Percentiles rank a stretch among this genome's conserved stretches.
phyloP scores from a whole-genome alignment of 1,140 invertebrate species.

The Manduca sexta region DNA sequence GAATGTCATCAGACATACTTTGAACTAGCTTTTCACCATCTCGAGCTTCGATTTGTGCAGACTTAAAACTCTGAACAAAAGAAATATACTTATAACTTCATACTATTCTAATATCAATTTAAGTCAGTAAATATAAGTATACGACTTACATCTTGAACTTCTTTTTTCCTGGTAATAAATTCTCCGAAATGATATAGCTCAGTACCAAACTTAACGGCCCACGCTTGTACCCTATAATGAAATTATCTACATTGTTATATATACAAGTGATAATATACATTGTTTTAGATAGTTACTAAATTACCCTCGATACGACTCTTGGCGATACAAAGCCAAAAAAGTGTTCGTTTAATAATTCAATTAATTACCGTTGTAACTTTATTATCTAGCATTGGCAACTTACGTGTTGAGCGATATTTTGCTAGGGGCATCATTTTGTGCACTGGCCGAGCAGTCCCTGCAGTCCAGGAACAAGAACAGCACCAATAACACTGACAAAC shows the following conservation, averaged over 20 bases:
- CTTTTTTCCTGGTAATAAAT: slow-evolving; percentile 81
- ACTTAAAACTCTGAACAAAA: slow-evolving; percentile 79
- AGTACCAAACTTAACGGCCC: slow-evolving; percentile 82
- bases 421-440: slow-evolving; percentile 47
- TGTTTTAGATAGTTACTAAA: not conserved
- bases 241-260: not conserved
- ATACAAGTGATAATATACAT: not conserved
- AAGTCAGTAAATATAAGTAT: not conserved
- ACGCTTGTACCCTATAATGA: slow-evolving; percentile 76
- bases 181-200: slow-evolving; percentile 82
- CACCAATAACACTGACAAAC: slow-evolving; percentile 39
- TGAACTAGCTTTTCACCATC: slow-evolving; percentile 82
- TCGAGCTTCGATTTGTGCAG: slow-evolving; percentile 78
- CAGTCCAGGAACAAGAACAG: slow-evolving; percentile 49
- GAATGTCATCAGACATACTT: slow-evolving; percentile 85
- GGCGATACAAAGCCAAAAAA: not conserved
- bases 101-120: not conserved
- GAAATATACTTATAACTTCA: not conserved
- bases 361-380: too few relatives aligned
- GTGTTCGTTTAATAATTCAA: not conserved
- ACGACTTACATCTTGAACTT: slow-evolving; percentile 77
- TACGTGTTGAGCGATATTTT: slow-evolving; percentile 63
- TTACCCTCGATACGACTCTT: not conserved
- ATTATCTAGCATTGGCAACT: slow-evolving; percentile 19
- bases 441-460: slow-evolving; percentile 49